Evolutionary conservation across 2,888 invertebrate genomes (phyloP), one percentile per base, ranked within the genome.

Genomic region (Athalia cordata): DNA sequence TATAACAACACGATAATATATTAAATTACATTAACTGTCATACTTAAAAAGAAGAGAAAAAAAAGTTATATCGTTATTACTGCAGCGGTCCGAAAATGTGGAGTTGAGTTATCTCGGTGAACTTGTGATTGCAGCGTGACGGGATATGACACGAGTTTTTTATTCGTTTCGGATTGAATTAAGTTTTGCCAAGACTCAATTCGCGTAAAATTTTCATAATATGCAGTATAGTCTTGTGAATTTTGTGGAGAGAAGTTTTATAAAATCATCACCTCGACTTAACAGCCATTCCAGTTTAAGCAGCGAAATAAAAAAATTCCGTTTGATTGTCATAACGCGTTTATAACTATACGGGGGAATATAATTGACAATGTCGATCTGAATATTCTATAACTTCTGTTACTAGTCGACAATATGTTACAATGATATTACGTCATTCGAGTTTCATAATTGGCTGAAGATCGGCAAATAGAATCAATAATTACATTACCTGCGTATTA

Each of bases 301-400:
- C 43, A 45, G 11, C 11, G 13, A 57, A 9, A n/a, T 1, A 45
- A 43, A 43, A 11, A 13, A 59, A 72, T 59, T 59, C 13, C 47
- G 9, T 8, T 13, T 5, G n/a, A 59, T 43, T 29, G 29, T 29
- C 29, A 29, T 29, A 29, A 29, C 29, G 29, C 29, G 29, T 29
- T 29, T 29, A 29, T 29, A 29, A 29, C 29, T 29, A 29, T 29
- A 0, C 29, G 2, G 47, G 45, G 45, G 59, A n/a, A 47, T 47
- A 72, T 59, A 47, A n/a, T 72, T 57, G 72, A 72, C 59, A 59
- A 57, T 47, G 57, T 72, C 45, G 72, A 72, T 45, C 72, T 70
- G n/a, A 70, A 55, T 70, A 57, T 43, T 47, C 59, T 29, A 29
- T 29, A 29, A 29, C 29, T 29, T 70, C n/a, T 59, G 43, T 52